Conservation (phyloP, 2,113 vertebrate genomes). For the Solenodon paradoxus region DNA sequence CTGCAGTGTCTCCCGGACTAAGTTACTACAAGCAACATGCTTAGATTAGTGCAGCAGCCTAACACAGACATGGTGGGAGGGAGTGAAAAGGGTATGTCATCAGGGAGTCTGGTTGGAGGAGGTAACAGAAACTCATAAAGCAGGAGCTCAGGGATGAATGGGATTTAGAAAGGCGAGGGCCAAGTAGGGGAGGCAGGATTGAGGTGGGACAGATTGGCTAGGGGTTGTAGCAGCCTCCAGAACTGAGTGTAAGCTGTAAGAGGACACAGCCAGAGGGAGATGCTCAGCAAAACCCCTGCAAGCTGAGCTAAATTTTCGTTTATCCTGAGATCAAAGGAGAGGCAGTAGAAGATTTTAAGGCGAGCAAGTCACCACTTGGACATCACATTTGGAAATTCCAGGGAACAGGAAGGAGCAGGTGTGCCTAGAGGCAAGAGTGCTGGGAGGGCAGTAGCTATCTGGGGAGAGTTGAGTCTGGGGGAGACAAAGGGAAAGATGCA, state of each 20-base stretch:
- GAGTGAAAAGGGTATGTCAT: too few relatives aligned
- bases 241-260: background rate
- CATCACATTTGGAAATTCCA: background rate
- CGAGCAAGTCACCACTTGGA: background rate
- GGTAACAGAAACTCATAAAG: background rate
- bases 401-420: background rate
- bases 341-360: background rate
- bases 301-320: background rate
- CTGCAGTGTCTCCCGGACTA: background rate
- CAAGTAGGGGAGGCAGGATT: background rate
- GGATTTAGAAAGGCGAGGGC: background rate
- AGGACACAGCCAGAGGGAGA: background rate
- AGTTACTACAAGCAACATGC: background rate
- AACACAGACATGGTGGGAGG: rapidly evolving
- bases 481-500: background rate
- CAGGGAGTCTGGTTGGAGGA: background rate
- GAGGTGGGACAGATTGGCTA: background rate
- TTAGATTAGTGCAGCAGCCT: too few relatives aligned
- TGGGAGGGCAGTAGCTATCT: background rate
- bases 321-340: background rate
- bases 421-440: background rate
- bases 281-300: background rate
- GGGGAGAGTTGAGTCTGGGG: background rate
- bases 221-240: too few relatives aligned
- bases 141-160: background rate